Percentiles rank a stretch among this genome's conserved stretches.
phyloP scores from a whole-genome alignment of 1,140 invertebrate species.

The Euglossa dilemma region DNA sequence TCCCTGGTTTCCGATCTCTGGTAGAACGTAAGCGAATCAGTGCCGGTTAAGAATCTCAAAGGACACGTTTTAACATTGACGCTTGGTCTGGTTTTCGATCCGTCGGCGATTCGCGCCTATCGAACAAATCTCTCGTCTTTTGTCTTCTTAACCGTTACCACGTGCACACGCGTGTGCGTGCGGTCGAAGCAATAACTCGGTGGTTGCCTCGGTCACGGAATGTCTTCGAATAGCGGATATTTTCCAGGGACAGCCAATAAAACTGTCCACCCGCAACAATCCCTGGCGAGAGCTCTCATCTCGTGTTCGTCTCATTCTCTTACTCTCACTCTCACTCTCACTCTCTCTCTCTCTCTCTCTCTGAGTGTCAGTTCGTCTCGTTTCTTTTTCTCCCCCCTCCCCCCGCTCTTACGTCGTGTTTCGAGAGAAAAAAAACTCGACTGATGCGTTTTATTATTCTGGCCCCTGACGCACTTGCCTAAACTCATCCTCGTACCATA shows the following conservation, averaged over 20 bases:
- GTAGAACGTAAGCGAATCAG: slow-evolving; percentile 2
- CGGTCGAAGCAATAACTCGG: not conserved
- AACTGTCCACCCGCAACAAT: slow-evolving; percentile 1
- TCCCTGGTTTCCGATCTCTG: slow-evolving; percentile 9
- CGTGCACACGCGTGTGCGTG: not conserved
- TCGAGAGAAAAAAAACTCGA: not conserved
- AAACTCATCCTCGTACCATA: not conserved
- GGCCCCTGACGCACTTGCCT: not conserved
- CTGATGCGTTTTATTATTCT: not conserved
- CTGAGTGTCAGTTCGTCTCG: too few species aligned
- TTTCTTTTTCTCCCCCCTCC: too few species aligned
- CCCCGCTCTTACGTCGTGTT: not conserved
- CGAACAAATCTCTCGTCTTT: slow-evolving; percentile 16
- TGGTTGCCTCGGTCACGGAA: not conserved
- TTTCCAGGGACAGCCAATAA: slow-evolving; percentile 62
- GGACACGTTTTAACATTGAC: not conserved
- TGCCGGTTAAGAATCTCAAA: slow-evolving; percentile 51
- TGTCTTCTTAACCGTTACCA: slow-evolving; percentile 50
- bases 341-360: too few species aligned
- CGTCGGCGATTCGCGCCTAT: not conserved
- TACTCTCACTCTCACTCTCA: too few species aligned
- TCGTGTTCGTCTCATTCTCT: too few species aligned
- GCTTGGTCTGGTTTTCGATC: not conserved
- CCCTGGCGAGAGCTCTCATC: not conserved
- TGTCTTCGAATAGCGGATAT: slow-evolving; percentile 25